These are phyloP conservation scores for Paragorgia papillata DNA, from an alignment of 92 coral and sea anemone genomes.

Conservation along the genomic window DNA sequence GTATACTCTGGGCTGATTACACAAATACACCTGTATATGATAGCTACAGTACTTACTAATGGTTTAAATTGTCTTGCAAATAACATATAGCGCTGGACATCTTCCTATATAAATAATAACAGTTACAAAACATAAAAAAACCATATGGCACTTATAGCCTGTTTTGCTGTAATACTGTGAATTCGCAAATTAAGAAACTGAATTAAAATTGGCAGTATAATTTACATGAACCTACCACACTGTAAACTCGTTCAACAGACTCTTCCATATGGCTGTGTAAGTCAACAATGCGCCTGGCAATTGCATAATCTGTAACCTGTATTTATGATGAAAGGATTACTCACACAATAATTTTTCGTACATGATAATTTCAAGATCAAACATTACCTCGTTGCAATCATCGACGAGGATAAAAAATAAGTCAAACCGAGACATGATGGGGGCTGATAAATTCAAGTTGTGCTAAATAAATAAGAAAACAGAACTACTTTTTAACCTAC, in stretches of 20 bases:
- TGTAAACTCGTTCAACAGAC: slow-evolving; percentile 90
- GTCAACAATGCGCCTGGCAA: slow-evolving; percentile 96
- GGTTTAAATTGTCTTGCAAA: slow-evolving; percentile 99
- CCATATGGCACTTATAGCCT: too few relatives aligned
- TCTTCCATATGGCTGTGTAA: slow-evolving; percentile 90
- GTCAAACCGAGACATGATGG: slow-evolving; percentile 99
- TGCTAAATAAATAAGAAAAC: slow-evolving; percentile 64
- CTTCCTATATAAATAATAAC: too few relatives aligned
- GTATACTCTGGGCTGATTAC: too few relatives aligned
- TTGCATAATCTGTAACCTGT: slow-evolving; percentile 95
- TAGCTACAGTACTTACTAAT: slow-evolving; percentile 68
- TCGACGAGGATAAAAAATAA: slow-evolving; percentile 95
- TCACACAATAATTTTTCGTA: too few relatives aligned
- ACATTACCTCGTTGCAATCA: slow-evolving; percentile 91
- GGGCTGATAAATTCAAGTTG: slow-evolving; percentile 99
- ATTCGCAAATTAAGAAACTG: background rate
- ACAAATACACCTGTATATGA: too few relatives aligned
- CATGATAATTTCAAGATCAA: too few relatives aligned
- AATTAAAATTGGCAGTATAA: too few relatives aligned
- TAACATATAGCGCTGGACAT: slow-evolving; percentile 86
- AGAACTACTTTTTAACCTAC: background rate
- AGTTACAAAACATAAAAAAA: too few relatives aligned
- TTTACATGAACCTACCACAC: slow-evolving; percentile 92
- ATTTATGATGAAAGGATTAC: background rate
- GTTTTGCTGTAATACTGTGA: too few relatives aligned